phyloP scores from a whole-genome alignment of 2,888 invertebrate genomes.

The Brachyopa scutellaris region DNA sequence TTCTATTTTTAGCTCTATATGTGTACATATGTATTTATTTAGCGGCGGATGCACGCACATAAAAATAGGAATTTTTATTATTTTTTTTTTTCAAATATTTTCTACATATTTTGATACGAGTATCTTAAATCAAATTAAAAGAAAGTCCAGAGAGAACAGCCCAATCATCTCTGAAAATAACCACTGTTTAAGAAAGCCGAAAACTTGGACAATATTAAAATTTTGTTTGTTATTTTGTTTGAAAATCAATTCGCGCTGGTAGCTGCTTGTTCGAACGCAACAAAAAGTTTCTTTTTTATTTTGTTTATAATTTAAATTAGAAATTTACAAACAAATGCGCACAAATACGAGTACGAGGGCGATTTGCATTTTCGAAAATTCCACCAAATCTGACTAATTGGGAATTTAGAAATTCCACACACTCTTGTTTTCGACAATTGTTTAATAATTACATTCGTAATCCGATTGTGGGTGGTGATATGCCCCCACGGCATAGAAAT shows the following conservation, averaged over 20 bases:
- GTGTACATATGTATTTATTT: too few relatives aligned
- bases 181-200: background rate
- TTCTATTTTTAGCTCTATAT: conserved; percentile 33
- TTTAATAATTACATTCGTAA: background rate
- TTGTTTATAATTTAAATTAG: conserved; percentile 18
- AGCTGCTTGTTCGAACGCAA: background rate
- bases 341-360: too few relatives aligned
- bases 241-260: background rate
- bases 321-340: too few relatives aligned
- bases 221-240: conserved; percentile 4
- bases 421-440: background rate
- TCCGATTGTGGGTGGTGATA: background rate
- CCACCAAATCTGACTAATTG: background rate
- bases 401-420: background rate
- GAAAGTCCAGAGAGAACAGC: background rate
- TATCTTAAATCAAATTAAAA: background rate
- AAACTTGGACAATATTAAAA: background rate
- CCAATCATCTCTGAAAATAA: too few relatives aligned
- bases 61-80: background rate
- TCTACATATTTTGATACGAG: background rate
- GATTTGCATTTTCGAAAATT: background rate
- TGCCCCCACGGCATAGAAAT: conserved; percentile 3
- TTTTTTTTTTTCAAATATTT: background rate
- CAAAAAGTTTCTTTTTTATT: too few relatives aligned
- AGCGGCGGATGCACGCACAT: conserved; percentile 21